Base-by-base conservation (phyloP, 2,888 invertebrate genomes). In the Dorcus parallelipipedus region DNA sequence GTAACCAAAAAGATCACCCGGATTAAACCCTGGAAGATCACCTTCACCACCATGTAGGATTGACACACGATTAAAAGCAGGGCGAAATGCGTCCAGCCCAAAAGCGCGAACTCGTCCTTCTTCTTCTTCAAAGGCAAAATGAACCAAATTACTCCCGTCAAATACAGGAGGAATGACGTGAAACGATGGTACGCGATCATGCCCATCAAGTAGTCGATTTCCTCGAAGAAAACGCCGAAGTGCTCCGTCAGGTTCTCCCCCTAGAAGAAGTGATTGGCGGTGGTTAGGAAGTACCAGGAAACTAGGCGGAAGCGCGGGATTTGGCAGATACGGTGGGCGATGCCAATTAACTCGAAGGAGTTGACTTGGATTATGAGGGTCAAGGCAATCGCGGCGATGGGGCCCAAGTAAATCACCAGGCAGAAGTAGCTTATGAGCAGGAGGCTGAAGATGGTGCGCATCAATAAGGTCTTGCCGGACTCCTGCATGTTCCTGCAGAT, bases 41-140 rank as follows among this genome's bases (percentile, higher is more conserved):
- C 98, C 80, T 95, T 94, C 68, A 98, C 94, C 75, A 98, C 94
- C 73, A 98, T 88, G 78, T 97, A 97, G 75, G 97, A 95, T 81
- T 98, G 97, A 2, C 95, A 92, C 64, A 98, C 97, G 56, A 99
- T 94, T 72, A 99, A 92, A 61, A 99, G 84, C 65, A 99, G 81
- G 0, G 97, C 93, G 10, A 99, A 95, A 77, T 99, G 99, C 5
- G 98, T 98, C 96, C 97, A 99, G 23, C 97, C 98, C 81, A 99
- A 96, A 73, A 99, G 83, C 60, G 96, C 95, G 79, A 99, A 99
- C 81, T 99, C 98, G 63, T 96, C 96, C 80, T 97, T 96, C 66
- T 92, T 92, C 81, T 97, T 97, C 63, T 95, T 93, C 53, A 99
- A 84, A 10, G 95, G 96, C 60, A 96, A 83, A 43, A 99, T 95